phyloP scores from a whole-genome alignment of 2,888 invertebrate species.

The Rosalia funebris region DNA sequence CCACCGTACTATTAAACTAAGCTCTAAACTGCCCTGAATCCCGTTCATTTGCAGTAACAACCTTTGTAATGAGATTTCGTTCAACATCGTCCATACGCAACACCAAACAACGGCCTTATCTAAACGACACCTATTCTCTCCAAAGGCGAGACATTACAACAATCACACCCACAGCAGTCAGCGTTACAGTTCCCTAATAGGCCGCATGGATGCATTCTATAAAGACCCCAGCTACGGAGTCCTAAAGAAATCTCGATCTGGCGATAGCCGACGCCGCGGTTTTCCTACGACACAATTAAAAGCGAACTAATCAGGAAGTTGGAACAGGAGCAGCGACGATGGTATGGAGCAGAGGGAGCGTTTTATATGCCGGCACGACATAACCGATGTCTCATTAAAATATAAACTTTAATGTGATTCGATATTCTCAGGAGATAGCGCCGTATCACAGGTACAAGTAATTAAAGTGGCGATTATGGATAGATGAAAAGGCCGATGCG shows the following conservation, averaged over 20 bases:
- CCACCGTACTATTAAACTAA: no score
- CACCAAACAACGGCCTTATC: constrained; percentile 7
- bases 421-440: constrained; percentile 52
- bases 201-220: constrained; percentile 5
- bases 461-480: constrained; percentile 47
- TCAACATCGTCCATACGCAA: no score
- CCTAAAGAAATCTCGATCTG: constrained; percentile 20
- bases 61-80: no score
- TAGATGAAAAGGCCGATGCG: constrained; percentile 33
- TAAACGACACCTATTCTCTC: constrained; percentile 8
- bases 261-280: constrained; percentile 16
- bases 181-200: constrained; percentile 21
- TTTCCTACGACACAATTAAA: constrained; percentile 29
- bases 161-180: constrained; percentile 7
- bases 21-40: no score
- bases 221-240: not conserved
- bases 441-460: constrained; percentile 50
- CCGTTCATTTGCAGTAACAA: no score
- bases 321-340: constrained; percentile 18
- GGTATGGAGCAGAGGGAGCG: constrained; percentile 1
- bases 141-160: constrained; percentile 11
- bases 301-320: constrained; percentile 28
- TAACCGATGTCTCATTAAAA: constrained; percentile 51
- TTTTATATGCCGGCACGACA: constrained; percentile 5
- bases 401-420: constrained; percentile 53